Base-by-base conservation (phyloP, 1,140 invertebrate genomes). In the Euglossa dilemma region DNA sequence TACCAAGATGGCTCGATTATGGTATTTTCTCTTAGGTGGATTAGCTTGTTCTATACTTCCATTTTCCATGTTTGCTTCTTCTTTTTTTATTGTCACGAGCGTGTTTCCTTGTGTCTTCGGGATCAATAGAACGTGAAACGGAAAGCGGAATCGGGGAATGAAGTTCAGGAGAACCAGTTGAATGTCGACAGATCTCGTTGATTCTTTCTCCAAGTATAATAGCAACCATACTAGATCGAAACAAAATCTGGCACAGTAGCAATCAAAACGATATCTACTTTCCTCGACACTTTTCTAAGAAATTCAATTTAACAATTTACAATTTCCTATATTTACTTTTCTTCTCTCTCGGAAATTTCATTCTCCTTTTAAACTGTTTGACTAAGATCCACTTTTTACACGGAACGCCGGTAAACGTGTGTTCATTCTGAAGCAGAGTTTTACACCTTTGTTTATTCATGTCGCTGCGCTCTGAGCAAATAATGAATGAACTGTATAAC, bases 131-230 rank as follows among this genome's bases (percentile, higher is more conserved):
- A 83, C 75, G 66, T 85, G 79, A 81, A 85, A 84, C 76, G 52
- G 63, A 83, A 77, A 80, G 67, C 57, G 67, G 67, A 84, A 80
- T 80, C 74, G 71, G 69, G 63, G 66, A 87, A 82, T 63, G 76
- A 87, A 80, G 86, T 87, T 87, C 86, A 77, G 82, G 81, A 87
- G 85, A 80, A 87, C 86, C 85, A 87, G 86, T 87, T 87, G 86
- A 87, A 87, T 87, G 85, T 76, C 85, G 73, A 80, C 80, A 69
- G 83, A 80, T 84, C 71, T 69, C 77, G 83, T 73, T 56, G 57
- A 59, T 54, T 83, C 75, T 83, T 83, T 77, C 20, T 9, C 28
- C 64, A 1, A 47, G 36, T 47, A 20, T 16, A 54, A 54, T 43
- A 63, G 45, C 43, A 25, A 18, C 25, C 3, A 25, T 5, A 25